These are phyloP conservation scores for Pseudeuparius sepicola DNA, from an alignment of 2,888 invertebrate genomes.

Conservation along the genomic window DNA sequence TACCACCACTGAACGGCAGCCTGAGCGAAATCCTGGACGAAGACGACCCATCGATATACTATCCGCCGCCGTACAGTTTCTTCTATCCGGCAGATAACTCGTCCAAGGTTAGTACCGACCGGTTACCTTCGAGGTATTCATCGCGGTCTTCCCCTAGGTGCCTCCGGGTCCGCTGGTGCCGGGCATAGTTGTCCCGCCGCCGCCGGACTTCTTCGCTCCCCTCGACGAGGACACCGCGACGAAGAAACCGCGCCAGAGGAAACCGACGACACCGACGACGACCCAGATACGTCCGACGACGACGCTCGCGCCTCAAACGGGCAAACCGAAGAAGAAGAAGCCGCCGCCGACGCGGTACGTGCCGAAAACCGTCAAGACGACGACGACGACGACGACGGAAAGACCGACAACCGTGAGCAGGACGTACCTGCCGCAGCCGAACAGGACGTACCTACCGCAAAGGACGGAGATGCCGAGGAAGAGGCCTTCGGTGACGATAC, in stretches of 20 bases:
- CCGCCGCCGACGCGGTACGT: slow-evolving; percentile 5
- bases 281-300: not conserved
- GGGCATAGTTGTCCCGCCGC: slow-evolving; percentile 79
- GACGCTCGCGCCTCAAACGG: not conserved
- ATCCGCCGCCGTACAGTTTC: slow-evolving; percentile 84
- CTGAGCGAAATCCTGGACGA: slow-evolving; percentile 68
- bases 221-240: slow-evolving; percentile 42
- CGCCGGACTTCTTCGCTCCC: slow-evolving; percentile 75
- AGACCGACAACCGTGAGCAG: slow-evolving; percentile 33
- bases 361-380: slow-evolving; percentile 20
- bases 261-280: slow-evolving; percentile 21
- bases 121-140: slow-evolving; percentile 16
- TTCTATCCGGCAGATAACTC: slow-evolving; percentile 69
- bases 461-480: slow-evolving; percentile 16
- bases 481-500: slow-evolving; percentile 32
- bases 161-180: slow-evolving; percentile 65
- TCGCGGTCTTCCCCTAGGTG: slow-evolving; percentile 39
- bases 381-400: slow-evolving; percentile 37
- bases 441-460: slow-evolving; percentile 15
- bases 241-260: slow-evolving; percentile 20
- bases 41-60: slow-evolving; percentile 85
- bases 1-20: slow-evolving; percentile 38
- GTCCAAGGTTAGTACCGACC: slow-evolving; percentile 32
- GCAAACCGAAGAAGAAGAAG: not conserved
- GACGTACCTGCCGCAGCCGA: slow-evolving; percentile 18